phyloP scores from a whole-genome alignment of 2,113 vertebrate genomes.

The Uria lomvia region DNA sequence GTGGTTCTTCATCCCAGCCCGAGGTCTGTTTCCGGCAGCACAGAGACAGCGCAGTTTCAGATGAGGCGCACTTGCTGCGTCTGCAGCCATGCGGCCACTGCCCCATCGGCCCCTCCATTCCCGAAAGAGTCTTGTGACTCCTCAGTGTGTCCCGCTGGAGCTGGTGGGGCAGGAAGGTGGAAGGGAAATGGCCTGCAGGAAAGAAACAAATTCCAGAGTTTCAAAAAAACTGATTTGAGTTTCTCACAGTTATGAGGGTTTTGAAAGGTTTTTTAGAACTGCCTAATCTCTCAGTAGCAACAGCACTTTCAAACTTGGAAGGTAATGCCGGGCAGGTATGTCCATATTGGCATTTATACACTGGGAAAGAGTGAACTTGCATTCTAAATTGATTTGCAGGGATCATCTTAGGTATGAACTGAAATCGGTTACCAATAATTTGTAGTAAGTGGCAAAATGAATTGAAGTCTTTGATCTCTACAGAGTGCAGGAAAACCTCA shows the following conservation, averaged over 20 bases:
- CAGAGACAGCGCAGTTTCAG: background rate
- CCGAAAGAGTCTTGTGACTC: background rate
- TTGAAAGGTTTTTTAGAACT: background rate
- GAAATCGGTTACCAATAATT: background rate
- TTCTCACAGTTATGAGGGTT: background rate
- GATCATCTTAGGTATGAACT: background rate
- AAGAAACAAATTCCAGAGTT: background rate
- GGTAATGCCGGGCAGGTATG: background rate
- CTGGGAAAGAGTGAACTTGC: background rate
- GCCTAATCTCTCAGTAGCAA: background rate
- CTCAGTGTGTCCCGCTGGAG: background rate
- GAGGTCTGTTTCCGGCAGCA: background rate
- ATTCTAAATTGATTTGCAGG: background rate
- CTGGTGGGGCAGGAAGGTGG: background rate
- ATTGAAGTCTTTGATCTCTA: background rate
- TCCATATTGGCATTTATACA: background rate
- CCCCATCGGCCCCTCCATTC: background rate
- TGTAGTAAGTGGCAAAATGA: background rate
- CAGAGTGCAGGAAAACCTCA: background rate
- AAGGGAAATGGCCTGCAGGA: background rate
- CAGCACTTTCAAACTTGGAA: background rate
- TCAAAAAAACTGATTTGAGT: background rate
- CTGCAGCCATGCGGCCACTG: fast-evolving
- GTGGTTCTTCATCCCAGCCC: background rate
- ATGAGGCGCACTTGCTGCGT: no score